A percentile compares a stretch with the other conserved stretches of the same genome.
phyloP scores from a whole-genome alignment of 2,888 invertebrate genomes.

The Phaedon cochleariae region DNA sequence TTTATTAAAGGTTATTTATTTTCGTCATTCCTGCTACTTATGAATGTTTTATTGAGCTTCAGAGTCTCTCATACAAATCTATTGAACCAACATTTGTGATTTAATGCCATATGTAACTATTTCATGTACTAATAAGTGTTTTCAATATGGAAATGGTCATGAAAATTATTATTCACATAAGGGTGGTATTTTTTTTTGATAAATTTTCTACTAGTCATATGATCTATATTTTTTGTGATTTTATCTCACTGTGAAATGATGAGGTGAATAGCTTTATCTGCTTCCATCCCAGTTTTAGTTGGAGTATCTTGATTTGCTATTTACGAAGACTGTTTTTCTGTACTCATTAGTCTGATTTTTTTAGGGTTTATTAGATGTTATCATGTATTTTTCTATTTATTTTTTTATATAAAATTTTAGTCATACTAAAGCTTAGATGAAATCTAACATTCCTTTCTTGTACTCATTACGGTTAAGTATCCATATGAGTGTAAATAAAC shows the following conservation, averaged over 20 bases:
- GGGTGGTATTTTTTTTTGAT: constrained; percentile 7
- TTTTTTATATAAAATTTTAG: constrained; percentile 41
- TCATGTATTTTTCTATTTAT: constrained; percentile 47
- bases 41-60: not conserved
- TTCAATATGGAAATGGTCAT: constrained; percentile 14
- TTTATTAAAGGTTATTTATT: not conserved
- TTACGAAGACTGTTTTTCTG: not conserved
- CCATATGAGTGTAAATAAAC: constrained; percentile 43
- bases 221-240: constrained; percentile 9
- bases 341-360: constrained; percentile 2
- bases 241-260: constrained; percentile 17
- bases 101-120: constrained; percentile 35
- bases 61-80: not conserved
- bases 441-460: constrained; percentile 38
- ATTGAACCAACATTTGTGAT: constrained; percentile 32
- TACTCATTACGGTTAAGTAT: constrained; percentile 42
- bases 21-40: too few relatives aligned
- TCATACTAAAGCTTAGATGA: constrained; percentile 36
- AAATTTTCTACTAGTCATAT: constrained; percentile 16
- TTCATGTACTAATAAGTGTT: constrained; percentile 24
- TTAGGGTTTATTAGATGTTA: constrained; percentile 31
- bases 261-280: not conserved
- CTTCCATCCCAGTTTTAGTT: not conserved
- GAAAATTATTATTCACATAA: too few relatives aligned
- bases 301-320: not conserved